Evolutionary conservation across 2,888 invertebrate species (phyloP), one percentile per base, ranked within the genome.

Genomic region (Pimpla rufipes): DNA sequence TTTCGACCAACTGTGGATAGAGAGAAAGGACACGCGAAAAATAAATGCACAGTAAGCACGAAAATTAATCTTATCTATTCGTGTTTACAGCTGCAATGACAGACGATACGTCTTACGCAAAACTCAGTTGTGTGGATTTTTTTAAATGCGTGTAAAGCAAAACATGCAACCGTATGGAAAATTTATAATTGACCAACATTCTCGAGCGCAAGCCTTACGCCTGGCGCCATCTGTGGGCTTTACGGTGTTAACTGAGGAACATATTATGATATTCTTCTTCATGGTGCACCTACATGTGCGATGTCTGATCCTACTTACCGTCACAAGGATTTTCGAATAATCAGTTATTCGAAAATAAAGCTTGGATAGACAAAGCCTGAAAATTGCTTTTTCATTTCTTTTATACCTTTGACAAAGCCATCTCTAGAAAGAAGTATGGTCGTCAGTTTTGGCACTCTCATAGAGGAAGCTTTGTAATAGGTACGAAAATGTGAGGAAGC

Each of bases 1-100:
- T 18, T 57, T 21, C 83, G 80, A 84, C 81, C 84, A 84, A 70
- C 84, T 75, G 78, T 50, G 75, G 81, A 78, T 78, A 81, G 81
- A 66, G 55, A 75, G 55, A 62, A 11, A 47, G 62, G 6, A 16
- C 16, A 21, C n/a, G 59, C 35, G 35, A 23, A 18, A 11, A 47
- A 21, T 40, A 10, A 11, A 59, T 21, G 21, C 18, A 68, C 16
- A 16, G 37, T 10, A 6, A 13, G 13, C 13, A 23, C n/a, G 16
- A 35, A 62, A 62, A 62, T 57, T 64, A 37, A 16, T 64, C 40
- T 64, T 40, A 64, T 29, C 11, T 40, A 35, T 42, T 16, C 40
- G 37, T 13, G 8, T 11, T 64, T 40, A 11, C 40, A 37, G 29
- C 35, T 35, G 7, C 35, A 40, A 64, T 40, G 21, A 64, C 37